A percentile compares a stretch with the other conserved stretches of the same genome.
Conservation (phyloP, 1,140 invertebrate genomes). For the Berghia stephanieae region DNA sequence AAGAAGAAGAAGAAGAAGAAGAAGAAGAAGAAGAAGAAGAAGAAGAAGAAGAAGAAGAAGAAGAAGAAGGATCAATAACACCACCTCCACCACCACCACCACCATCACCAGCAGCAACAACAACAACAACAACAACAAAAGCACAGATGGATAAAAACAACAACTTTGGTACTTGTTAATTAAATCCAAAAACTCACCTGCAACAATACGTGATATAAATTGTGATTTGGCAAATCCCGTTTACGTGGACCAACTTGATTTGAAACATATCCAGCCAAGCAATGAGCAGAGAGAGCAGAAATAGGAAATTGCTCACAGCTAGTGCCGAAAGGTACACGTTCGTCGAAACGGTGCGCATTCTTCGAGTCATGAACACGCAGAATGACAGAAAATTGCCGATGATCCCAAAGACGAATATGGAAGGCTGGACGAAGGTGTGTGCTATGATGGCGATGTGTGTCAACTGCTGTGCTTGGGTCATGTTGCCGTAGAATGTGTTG, state of each 20-base stretch:
- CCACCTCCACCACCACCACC: too few species aligned
- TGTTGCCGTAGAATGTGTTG: not conserved
- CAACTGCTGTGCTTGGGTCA: not conserved
- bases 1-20: too few species aligned
- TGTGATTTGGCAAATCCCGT: constrained; percentile 51
- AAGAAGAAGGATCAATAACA: too few species aligned
- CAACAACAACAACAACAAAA: too few species aligned
- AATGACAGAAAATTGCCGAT: constrained; percentile 12
- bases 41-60: too few species aligned
- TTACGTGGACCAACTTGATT: not conserved
- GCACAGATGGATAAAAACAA: too few species aligned
- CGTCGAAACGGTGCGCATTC: not conserved
- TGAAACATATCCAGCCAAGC: not conserved
- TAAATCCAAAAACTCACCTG: too few species aligned
- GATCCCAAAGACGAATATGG: constrained; percentile 15
- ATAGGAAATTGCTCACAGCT: constrained; percentile 8
- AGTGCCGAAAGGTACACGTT: constrained; percentile 23
- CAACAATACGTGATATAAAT: constrained; percentile 51
- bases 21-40: too few species aligned
- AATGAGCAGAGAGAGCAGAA: constrained; percentile 1
- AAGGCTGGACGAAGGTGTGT: not conserved
- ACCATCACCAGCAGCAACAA: too few species aligned
- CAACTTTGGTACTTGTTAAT: too few species aligned
- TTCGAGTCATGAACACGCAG: constrained; percentile 8
- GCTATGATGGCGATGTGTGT: too few species aligned